Base-by-base conservation (phyloP, 2,113 vertebrate genomes). In the Ornithorhynchus anatinus region DNA sequence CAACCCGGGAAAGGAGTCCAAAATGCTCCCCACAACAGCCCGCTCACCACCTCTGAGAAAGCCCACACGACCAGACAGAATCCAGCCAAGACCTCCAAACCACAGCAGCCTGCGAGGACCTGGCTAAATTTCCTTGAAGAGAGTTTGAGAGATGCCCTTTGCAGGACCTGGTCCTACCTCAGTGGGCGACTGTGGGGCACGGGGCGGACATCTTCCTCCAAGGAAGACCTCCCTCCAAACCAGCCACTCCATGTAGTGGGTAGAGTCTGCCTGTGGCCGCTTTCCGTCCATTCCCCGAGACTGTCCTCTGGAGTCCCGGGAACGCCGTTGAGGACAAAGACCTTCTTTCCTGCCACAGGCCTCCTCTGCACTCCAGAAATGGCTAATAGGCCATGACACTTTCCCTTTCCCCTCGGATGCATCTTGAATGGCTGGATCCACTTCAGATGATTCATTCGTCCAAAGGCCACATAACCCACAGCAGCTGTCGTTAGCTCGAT, bases 401-500 rank as follows among this genome's bases (percentile, higher is more conserved):
- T 64, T 40, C 61, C 45, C 25, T 43, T 17, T 22, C 37, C 11
- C 13, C 45, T 72, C 69, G 15, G 7, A 65, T 59, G 4, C 73
- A 33, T 6, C 53, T 3, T 11, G 9, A 19, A 1, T 39, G 54
- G 9, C 29, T 0, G 31, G 66, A 15, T 10, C 42, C 1, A 0
- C 33, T 45, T 37, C 37, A 27, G 48, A 77, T 84, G 57, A 65
- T 8, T 84, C 75, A 19, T 1, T 35, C n/a, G n/a, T 75, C 48
- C 75, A 73, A 60, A 80, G 69, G 47, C 14, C 63, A 51, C 66
- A 75, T 79, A 54, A 20, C 61, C 52, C 64, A 27, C 59, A 77
- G 19, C 17, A 23, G 80, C 51, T 14, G 37, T 38, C 65, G 78
- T 75, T 63, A 70, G 81, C 65, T 86, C 75, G 85, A 85, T 84